Conservation (phyloP, 2,888 invertebrate genomes). For the Callyntrura sp. region DNA sequence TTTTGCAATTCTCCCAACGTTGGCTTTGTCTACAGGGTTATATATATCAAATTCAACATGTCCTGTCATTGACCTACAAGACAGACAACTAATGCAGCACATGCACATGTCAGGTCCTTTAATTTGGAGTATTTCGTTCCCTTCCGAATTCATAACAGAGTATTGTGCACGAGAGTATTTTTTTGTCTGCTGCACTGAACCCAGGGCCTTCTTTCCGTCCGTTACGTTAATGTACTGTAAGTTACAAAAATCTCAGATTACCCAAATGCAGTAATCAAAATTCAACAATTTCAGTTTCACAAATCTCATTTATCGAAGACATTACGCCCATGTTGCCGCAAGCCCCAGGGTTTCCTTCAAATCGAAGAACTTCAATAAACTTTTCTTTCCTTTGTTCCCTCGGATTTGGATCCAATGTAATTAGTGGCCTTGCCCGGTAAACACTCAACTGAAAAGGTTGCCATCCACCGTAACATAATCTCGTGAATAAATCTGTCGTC, state of each 20-base stretch:
- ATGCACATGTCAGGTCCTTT: constrained; percentile 77
- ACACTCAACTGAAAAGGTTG: constrained; percentile 79
- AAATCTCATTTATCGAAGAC: background rate
- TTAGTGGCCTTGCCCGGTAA: constrained; percentile 73
- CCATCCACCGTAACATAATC: constrained; percentile 78
- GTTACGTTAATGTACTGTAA: constrained; percentile 75
- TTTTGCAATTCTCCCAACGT: constrained; percentile 78
- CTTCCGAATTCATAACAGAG: constrained; percentile 74
- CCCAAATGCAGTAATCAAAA: background rate
- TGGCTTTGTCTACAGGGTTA: constrained; percentile 69
- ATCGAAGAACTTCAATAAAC: constrained; percentile 77
- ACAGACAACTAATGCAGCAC: constrained; percentile 76
- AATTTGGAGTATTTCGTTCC: constrained; percentile 74
- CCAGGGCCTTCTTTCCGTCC: constrained; percentile 75
- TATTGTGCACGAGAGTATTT: constrained; percentile 76
- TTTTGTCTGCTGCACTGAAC: constrained; percentile 73
- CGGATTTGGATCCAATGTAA: constrained; percentile 68
- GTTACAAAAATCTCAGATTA: background rate
- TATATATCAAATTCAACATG: constrained; percentile 77
- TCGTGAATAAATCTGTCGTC: constrained; percentile 78
- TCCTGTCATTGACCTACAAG: constrained; percentile 66
- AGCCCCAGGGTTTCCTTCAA: constrained; percentile 77
- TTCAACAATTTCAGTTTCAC: background rate
- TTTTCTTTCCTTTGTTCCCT: constrained; percentile 70
- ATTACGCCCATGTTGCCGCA: constrained; percentile 77